Base-by-base conservation (phyloP, 2,797 vertebrate species). In the Betta splendens region DNA sequence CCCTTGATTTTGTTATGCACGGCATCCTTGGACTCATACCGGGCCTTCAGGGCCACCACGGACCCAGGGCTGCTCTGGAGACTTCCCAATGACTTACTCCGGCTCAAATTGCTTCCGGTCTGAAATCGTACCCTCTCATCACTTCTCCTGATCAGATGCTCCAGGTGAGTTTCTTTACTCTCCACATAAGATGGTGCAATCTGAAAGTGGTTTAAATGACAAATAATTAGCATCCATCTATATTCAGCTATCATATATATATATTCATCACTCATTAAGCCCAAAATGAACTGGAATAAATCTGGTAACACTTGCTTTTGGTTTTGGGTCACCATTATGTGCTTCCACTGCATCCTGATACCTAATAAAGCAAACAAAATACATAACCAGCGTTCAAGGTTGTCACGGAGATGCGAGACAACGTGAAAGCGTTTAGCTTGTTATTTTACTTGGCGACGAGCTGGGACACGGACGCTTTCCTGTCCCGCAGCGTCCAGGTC, bases 381-480 rank as follows among this genome's bases (percentile, higher is more conserved):
- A 1, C 21, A 13, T 9, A 5, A 15, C 29, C 8, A 13, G 3
- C 21, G 48, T 47, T 15, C 11, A 21, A 15, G 26, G 35, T 48
- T 43, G 9, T 33, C 17, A 37, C 10, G n/a, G n/a, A 55, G 37
- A 47, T 51, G 18, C 12, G 13, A 6, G 64, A n/a, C 49, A n/a
- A 31, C 20, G 20, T 44, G 22, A 3, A 23, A 7, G 12, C 10
- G 20, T 39, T 38, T 67, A 8, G n/a, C n/a, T n/a, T n/a, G n/a
- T n/a, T n/a, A n/a, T n/a, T 37, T 57, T 56, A 92, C 92, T 85
- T 78, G 56, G 79, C 53, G 17, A 92, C 86, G 7, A 92, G 86
- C 64, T 88, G 81, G 18, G 91, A 92, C 69, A 93, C 92, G 31
- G 92, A 91, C 15, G 58, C 73, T 1, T 1, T 79, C 51, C 47